phyloP scores from a whole-genome alignment of 2,888 invertebrate species.

The Megastigmus dorsalis region DNA sequence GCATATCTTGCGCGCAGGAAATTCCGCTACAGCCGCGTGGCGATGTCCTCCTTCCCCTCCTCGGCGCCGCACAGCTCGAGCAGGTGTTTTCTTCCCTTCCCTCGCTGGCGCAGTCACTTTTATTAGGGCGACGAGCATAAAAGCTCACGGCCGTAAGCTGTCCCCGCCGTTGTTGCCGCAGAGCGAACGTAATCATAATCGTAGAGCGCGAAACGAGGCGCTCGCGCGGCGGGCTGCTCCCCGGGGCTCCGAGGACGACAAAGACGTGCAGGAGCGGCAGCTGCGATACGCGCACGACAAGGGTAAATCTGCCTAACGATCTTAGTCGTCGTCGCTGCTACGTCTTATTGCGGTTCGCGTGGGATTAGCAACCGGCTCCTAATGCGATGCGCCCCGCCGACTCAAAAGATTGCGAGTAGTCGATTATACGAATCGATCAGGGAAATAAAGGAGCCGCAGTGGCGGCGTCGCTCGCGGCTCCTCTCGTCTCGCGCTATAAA shows the following conservation, averaged over 20 bases:
- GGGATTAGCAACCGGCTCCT: too few relatives aligned
- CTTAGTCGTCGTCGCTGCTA: neutral
- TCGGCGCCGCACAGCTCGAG: neutral
- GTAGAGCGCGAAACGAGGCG: conserved; percentile 5
- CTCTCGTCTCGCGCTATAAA: neutral
- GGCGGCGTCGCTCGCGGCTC: neutral
- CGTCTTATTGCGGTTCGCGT: too few relatives aligned
- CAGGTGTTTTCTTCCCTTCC: conserved; percentile 17
- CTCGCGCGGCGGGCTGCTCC: neutral
- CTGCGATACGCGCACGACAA: neutral
- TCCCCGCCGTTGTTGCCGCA: neutral
- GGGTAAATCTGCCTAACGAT: conserved; percentile 3
- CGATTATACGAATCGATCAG: too few relatives aligned
- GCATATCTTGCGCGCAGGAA: too few relatives aligned
- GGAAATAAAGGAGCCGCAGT: neutral
- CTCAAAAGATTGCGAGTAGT: too few relatives aligned
- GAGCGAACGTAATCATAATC: conserved; percentile 16
- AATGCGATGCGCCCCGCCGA: too few relatives aligned
- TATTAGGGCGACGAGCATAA: conserved; percentile 7
- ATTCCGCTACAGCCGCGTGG: neutral
- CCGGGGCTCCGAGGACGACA: too few relatives aligned
- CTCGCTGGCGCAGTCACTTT: neutral
- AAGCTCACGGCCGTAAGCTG: neutral
- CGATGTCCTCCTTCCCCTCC: neutral
- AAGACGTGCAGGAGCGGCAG: neutral